phyloP scores from a whole-genome alignment of 2,797 vertebrate species.

The Ptychadena robeensis region DNA sequence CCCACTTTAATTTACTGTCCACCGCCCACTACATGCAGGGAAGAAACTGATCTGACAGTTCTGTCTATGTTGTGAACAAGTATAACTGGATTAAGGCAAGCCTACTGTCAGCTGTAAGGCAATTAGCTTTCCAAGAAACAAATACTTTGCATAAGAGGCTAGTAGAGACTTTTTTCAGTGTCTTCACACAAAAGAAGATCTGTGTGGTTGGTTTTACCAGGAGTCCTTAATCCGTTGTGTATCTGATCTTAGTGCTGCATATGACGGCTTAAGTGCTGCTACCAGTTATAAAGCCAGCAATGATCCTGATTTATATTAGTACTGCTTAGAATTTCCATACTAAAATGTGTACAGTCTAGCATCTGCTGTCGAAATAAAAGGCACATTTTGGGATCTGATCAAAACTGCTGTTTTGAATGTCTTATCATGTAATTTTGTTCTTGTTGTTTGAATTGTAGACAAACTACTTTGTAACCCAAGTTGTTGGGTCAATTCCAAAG shows the following conservation, averaged over 20 bases:
- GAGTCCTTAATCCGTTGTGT: conserved; percentile 25
- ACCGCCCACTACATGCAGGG: neutral
- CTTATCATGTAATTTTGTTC: too few relatives aligned
- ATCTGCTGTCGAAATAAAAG: neutral
- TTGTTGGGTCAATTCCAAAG: too few relatives aligned
- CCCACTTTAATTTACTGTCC: neutral
- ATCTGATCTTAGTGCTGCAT: conserved; percentile 30
- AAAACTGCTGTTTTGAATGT: neutral
- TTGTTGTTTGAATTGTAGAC: too few relatives aligned
- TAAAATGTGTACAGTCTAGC: neutral
- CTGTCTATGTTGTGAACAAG: conserved; percentile 32
- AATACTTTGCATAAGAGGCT: conserved; percentile 24
- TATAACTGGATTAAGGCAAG: conserved; percentile 32
- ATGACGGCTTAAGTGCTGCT: conserved; percentile 12
- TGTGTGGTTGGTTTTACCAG: conserved; percentile 28
- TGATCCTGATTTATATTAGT: conserved; percentile 29
- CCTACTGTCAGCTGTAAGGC: conserved; percentile 36
- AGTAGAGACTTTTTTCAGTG: conserved; percentile 14
- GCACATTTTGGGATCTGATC: neutral
- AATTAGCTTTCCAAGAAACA: conserved; percentile 32
- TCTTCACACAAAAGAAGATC: conserved; percentile 24
- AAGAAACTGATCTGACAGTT: conserved; percentile 28
- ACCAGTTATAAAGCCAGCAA: conserved; percentile 2
- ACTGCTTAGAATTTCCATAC: neutral
- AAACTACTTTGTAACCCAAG: too few relatives aligned